Base-by-base conservation (phyloP, 2,113 vertebrate genomes). In the Aptenodytes patagonicus region DNA sequence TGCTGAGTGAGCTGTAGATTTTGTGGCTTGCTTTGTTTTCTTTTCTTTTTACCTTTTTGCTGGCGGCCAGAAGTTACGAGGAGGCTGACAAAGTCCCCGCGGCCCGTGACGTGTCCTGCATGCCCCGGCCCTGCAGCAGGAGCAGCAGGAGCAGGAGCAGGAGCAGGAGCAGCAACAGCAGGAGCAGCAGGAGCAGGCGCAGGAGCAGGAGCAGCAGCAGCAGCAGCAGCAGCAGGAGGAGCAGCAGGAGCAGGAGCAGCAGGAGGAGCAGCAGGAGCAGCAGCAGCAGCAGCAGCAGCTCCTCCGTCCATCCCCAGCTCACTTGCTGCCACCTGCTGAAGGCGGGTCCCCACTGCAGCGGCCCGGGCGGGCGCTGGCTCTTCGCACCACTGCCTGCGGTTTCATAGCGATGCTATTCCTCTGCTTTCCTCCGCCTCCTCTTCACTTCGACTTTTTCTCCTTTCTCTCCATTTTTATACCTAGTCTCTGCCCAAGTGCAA, bases 301-400 rank as follows among this genome's bases (percentile, higher is more conserved):
- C 31, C 32, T 46, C 26, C 60, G 2, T 28, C 60, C 58, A 5
- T 60, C 61, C 70, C 31, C 57, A 2, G 60, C 40, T 94, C 93
- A 34, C 49, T 80, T 87, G 93, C 94, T 92, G 97, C 98, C 97
- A 44, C 83, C 98, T 98, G 84, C 97, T 82, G 97, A 18, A 22
- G 20, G 4, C 31, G 17, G 21, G 4, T 4, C 46, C 47, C 65
- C 60, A 7, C 76, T 86, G 93, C 91, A 97, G 71, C 58, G 25
- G 4, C 51, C 44, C 42, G 5, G 22, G 5, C 78, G 26, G 69
- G 36, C 28, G 19, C 81, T 2, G 75, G 6, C 24, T 68, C 60
- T 36, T 40, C 42, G 0, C 47, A 40, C 22, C 15, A 14, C 0
- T 19, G 51, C 9, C 13, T 2, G n/a, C 0, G 25, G 5, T 26